Evolutionary conservation across 2,797 vertebrate genomes (phyloP), one percentile per base, ranked within the genome.

Genomic region (Tenualosa ilisha): DNA sequence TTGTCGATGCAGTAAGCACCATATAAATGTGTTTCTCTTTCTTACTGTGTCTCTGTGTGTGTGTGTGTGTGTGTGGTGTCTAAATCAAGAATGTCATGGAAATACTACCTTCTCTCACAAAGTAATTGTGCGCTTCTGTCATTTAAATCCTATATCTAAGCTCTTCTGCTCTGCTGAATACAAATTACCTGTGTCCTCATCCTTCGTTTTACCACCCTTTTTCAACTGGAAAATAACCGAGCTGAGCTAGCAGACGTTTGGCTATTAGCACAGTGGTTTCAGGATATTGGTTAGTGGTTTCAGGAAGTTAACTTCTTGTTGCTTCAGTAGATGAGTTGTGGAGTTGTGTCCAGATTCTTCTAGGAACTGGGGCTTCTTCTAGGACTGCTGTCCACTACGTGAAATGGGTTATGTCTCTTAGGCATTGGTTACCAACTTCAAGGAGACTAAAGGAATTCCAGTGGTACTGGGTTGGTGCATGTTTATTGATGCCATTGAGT

Each of bases 1-100:
- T 93, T 93, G 90, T 59, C 53, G 89, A 92, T 91, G 90, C 91
- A 94, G 93, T 92, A 92, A 88, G 88, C 91, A 91, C 92, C 92
- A 92, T 94, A 94, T 92, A 94, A 94, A 94, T 90, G 90, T 85
- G 50, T 81, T n/a, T 49, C 2, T 65, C 85, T 56, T 84, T 84
- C 89, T 50, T 83, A 26, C 82, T 61, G 59, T 61, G 59, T 61
- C 22, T 79, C 81, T 43, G 43, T 82, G 83, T 54, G 85, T 79
- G 82, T 43, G 43, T 82, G 83, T 54, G 85, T 82, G 85, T 86
- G 85, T 86, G 82, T 86, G 86, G 90, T 86, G 81, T 51, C 68
- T 82, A 31, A 72, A 75, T 82, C 84, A 75, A 85, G 51, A 84
- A 86, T 65, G 63, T 75, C 31, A 75, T 75, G 13, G 37, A 75